Percentiles rank a stretch among this genome's conserved stretches.
phyloP scores from a whole-genome alignment of 2,888 invertebrate species.

The Ctena decussata region DNA sequence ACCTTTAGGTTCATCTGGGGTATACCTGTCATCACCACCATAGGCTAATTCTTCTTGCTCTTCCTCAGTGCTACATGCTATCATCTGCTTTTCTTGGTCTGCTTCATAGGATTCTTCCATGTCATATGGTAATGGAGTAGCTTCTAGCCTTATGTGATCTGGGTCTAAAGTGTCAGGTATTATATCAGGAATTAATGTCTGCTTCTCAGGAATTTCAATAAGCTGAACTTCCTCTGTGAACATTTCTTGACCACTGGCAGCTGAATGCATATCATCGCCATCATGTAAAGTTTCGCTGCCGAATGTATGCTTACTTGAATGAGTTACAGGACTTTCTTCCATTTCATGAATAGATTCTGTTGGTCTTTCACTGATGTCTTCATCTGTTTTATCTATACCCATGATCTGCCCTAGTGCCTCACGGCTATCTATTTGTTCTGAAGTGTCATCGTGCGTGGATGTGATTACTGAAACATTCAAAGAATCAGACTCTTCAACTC shows the following conservation, averaged over 20 bases:
- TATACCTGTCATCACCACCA: neutral
- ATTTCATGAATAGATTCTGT: slow-evolving; percentile 44
- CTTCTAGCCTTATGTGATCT: neutral
- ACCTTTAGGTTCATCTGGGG: slow-evolving; percentile 6
- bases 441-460: slow-evolving; percentile 67
- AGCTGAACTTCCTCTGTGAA: neutral
- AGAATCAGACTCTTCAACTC: slow-evolving; percentile 69
- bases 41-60: neutral
- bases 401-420: slow-evolving; percentile 63
- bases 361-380: slow-evolving; percentile 59
- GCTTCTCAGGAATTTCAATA: neutral
- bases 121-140: neutral
- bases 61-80: neutral
- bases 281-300: slow-evolving; percentile 46
- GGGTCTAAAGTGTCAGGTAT: neutral
- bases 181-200: neutral
- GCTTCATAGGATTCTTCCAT: neutral
- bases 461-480: slow-evolving; percentile 65
- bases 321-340: slow-evolving; percentile 50
- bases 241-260: neutral
- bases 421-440: slow-evolving; percentile 64
- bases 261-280: neutral
- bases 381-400: slow-evolving; percentile 58
- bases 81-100: neutral
- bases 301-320: slow-evolving; percentile 56